A percentile compares a stretch with the other conserved stretches of the same genome.
Conservation (phyloP, 2,113 vertebrate species). For the Willisornis vidua region DNA sequence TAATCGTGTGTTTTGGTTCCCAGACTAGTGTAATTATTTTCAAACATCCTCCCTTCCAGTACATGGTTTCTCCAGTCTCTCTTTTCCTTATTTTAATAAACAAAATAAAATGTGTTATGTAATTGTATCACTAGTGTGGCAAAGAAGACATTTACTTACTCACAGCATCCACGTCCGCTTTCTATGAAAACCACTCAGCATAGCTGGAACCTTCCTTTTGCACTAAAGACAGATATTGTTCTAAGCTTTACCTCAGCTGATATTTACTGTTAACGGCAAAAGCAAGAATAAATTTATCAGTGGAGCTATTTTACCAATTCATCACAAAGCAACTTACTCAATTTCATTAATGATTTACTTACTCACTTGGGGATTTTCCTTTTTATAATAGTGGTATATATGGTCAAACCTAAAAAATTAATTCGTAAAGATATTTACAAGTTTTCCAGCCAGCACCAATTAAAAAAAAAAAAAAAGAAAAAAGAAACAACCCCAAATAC, state of each 20-base stretch:
- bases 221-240: background rate
- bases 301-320: background rate
- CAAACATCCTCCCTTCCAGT: background rate
- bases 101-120: background rate
- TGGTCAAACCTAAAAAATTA: background rate
- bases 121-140: background rate
- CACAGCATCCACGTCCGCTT: background rate
- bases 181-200: background rate
- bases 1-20: background rate
- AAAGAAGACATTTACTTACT: background rate
- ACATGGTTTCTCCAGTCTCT: background rate
- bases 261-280: background rate
- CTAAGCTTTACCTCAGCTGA: background rate
- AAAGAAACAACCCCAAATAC: background rate
- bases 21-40: background rate
- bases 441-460: background rate
- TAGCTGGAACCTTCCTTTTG: background rate
- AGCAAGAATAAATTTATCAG: constrained; percentile 4
- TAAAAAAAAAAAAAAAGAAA: background rate
- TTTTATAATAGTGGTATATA: background rate
- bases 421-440: background rate
- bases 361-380: background rate
- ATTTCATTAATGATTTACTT: constrained; percentile 21
- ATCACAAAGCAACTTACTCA: background rate
- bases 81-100: background rate